Conservation (phyloP, 2,113 vertebrate genomes). For the Cephalopholis sonnerati region DNA sequence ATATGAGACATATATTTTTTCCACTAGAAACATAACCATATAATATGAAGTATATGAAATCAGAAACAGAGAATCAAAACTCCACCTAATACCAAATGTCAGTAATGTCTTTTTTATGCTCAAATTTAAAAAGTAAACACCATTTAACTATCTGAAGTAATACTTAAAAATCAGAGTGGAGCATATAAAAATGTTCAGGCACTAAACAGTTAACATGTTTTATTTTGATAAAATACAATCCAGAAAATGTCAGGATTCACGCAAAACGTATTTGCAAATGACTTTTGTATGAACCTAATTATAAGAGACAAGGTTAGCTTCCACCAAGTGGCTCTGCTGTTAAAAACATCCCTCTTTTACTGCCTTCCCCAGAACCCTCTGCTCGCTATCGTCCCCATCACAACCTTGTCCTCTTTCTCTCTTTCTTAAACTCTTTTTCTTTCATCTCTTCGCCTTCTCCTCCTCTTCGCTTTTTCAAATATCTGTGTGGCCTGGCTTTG, state of each 20-base stretch:
- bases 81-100: background rate
- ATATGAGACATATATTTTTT: background rate
- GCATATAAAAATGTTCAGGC: too few relatives aligned
- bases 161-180: too few relatives aligned
- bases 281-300: background rate
- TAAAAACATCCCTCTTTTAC: conserved; percentile 53
- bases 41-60: background rate
- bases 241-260: background rate
- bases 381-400: conserved; percentile 54
- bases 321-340: background rate
- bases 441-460: conserved; percentile 61
- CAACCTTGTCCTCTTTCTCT: conserved; percentile 30
- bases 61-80: background rate
- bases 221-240: background rate
- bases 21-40: background rate
- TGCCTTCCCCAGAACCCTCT: conserved; percentile 13
- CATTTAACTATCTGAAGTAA: background rate
- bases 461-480: conserved; percentile 79
- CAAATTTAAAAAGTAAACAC: background rate
- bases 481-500: conserved; percentile 93
- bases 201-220: background rate
- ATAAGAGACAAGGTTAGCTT: background rate
- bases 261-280: background rate
- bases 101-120: background rate
- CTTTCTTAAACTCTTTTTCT: conserved; percentile 42